Conservation (phyloP, 2,113 vertebrate species). For the Rhea pennata region DNA sequence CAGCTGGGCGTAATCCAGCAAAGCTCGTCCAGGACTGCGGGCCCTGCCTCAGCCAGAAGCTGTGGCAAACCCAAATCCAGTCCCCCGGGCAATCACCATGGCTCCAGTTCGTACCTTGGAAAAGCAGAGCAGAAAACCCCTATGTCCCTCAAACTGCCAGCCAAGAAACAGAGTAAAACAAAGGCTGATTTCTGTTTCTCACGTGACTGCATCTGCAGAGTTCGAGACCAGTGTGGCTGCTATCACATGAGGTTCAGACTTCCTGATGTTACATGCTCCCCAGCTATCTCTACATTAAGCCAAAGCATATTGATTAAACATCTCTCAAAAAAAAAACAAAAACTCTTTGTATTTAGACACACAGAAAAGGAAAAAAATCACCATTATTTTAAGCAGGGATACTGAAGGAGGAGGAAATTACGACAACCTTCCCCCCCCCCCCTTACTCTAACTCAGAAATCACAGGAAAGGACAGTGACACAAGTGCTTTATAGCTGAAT, state of each 20-base stretch:
- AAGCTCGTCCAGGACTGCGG: neutral
- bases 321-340: neutral
- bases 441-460: neutral
- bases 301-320: neutral
- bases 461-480: neutral
- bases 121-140: neutral
- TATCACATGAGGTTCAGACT: neutral
- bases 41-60: neutral
- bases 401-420: neutral
- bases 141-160: neutral
- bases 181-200: neutral
- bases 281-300: neutral
- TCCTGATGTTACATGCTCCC: neutral
- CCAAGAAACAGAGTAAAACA: neutral
- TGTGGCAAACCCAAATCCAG: neutral
- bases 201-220: neutral
- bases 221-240: neutral
- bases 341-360: neutral
- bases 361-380: neutral
- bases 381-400: neutral
- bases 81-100: neutral
- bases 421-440: neutral
- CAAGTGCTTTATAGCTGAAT: constrained; percentile 13
- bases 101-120: neutral
- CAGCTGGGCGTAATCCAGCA: constrained; percentile 32